Conservation (phyloP, 2,888 invertebrate genomes). For the Callimorpha dominula region DNA sequence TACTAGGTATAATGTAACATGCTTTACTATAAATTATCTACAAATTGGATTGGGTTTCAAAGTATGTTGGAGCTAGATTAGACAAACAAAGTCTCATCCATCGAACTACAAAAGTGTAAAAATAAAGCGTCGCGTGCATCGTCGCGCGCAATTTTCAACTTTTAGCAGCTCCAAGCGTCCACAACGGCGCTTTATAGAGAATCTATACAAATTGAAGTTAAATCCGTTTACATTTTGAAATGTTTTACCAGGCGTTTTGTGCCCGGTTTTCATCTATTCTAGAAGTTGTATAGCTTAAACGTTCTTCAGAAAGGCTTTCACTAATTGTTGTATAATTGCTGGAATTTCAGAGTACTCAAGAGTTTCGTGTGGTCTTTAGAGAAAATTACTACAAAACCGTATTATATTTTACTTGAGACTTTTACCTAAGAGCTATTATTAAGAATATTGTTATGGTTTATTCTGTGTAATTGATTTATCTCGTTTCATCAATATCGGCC, state of each 20-base stretch:
- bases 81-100: neutral
- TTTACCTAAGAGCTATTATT: neutral
- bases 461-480: too few relatives aligned
- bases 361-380: neutral
- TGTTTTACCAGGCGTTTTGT: neutral
- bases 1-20: too few relatives aligned
- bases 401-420: neutral
- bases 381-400: neutral
- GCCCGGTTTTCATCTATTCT: neutral
- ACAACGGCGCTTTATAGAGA: neutral
- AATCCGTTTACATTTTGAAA: constrained; percentile 7
- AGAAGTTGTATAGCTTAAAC: constrained; percentile 6
- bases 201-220: constrained; percentile 11
- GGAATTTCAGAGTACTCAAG: neutral
- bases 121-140: neutral
- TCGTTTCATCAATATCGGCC: too few relatives aligned
- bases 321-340: neutral
- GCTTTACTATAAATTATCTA: neutral
- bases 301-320: neutral
- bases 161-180: neutral
- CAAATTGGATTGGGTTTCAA: neutral
- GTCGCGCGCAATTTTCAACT: neutral
- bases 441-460: neutral
- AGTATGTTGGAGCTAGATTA: neutral
- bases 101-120: neutral